Evolutionary conservation across 2,113 vertebrate genomes (phyloP), one percentile per base, ranked within the genome.

Genomic region (Puntigrus tetrazona): DNA sequence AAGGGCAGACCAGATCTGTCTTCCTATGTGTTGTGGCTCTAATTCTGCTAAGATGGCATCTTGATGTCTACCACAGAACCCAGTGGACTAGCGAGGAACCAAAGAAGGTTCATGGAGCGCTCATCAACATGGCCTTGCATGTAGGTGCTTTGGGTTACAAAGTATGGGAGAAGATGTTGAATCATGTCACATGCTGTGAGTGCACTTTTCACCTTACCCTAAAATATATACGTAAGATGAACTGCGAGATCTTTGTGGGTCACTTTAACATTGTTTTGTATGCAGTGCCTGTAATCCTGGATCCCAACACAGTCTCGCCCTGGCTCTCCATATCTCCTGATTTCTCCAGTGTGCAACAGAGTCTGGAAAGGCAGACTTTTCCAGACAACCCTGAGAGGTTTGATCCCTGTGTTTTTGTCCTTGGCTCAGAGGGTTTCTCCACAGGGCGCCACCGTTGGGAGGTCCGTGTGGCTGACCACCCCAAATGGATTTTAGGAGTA

Each of bases 371-470:
- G 10, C 90, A 91, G 78, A 80, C 84, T 0, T 0, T 82, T 72
- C 94, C 93, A 0, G 92, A 94, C 78, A 95, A 92, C 87, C 87
- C 79, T 1, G 92, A 94, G 81, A 93, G 94, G 61, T 95, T 95
- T 50, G 92, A 95, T 81, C 93, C 93, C 78, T 93, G 93, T 2
- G 89, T 94, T 81, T 94, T 94, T 50, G 83, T 94, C 72, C 79
- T 94, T 47, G 94, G 94, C 4, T 91, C 89, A 3, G 88, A 94
- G 85, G 92, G 93, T 47, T 95, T 92, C 88, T 73, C 29, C 25
- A 86, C 92, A 0, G 94, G 94, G 1, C 94, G 92, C 80, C 93
- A 94, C 90, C 91, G 88, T 82, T 95, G 94, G 94, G 94, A 95
- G 8, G 61, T 95, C 36, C 0, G 77, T 4, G 92, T 95, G 13